Evolutionary conservation across 2,888 invertebrate genomes (phyloP).

Genomic region (Rhogogaster chlorosoma): DNA sequence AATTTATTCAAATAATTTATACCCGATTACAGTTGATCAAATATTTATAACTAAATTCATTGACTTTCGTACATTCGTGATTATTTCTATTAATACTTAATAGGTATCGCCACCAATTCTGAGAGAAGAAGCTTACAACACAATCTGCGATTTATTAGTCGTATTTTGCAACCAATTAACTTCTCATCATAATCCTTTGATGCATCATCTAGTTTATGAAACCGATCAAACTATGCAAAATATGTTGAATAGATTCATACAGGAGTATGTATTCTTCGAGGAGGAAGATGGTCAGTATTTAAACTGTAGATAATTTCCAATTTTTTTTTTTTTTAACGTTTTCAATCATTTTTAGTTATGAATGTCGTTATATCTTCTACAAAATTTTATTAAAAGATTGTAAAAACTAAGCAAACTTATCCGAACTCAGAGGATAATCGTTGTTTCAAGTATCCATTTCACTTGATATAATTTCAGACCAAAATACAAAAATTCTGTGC

Average conservation of each 20-base stretch:
- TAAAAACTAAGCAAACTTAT: neutral
- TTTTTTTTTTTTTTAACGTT: neutral
- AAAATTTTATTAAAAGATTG: neutral
- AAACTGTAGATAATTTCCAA: constrained; percentile 24
- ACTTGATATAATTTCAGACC: neutral
- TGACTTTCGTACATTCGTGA: neutral
- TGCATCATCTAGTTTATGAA: constrained; percentile 86
- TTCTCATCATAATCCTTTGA: constrained; percentile 78
- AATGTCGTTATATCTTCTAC: neutral
- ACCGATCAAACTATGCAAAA: constrained; percentile 89
- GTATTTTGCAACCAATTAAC: constrained; percentile 93
- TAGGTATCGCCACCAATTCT: constrained; percentile 63
- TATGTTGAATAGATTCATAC: constrained; percentile 94
- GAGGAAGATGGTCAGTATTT: constrained; percentile 89
- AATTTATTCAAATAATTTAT: neutral
- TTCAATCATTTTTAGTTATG: neutral
- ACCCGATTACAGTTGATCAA: neutral
- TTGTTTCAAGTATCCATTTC: neutral
- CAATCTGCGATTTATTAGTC: constrained; percentile 96
- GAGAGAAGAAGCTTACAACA: constrained; percentile 88
- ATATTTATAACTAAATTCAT: constrained; percentile 8
- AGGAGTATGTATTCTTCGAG: constrained; percentile 95
- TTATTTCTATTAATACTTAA: constrained; percentile 27
- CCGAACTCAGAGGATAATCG: neutral
- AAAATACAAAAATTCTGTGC: neutral